These are phyloP conservation scores for Neoaliturus tenellus DNA, from an alignment of 2,888 invertebrate species.

Conservation along the genomic window DNA sequence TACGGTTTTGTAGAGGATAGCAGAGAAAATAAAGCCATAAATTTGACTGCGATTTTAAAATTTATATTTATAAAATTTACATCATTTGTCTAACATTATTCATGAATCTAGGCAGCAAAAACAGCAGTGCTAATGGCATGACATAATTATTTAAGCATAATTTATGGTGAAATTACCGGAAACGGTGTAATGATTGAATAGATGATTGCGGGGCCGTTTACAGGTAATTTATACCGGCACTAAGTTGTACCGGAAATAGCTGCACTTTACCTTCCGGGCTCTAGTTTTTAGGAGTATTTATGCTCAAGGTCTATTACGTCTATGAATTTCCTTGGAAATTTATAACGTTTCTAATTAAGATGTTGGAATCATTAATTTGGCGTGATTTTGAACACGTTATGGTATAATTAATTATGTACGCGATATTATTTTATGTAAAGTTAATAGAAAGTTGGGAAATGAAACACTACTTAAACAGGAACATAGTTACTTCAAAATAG, in stretches of 20 bases:
- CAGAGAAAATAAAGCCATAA: no score
- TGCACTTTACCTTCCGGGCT: slow-evolving; percentile 15
- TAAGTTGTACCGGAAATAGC: slow-evolving; percentile 30
- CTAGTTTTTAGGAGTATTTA: slow-evolving; percentile 24
- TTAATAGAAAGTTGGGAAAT: no score
- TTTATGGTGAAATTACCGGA: slow-evolving; percentile 36
- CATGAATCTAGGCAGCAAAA: slow-evolving; percentile 4
- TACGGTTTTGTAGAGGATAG: no score
- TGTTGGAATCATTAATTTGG: not conserved
- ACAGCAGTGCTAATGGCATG: slow-evolving; percentile 11
- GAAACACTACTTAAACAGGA: no score
- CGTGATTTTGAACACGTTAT: no score
- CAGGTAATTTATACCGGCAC: slow-evolving; percentile 21
- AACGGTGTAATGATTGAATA: slow-evolving; percentile 41
- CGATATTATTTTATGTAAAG: no score
- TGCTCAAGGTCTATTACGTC: slow-evolving; percentile 5
- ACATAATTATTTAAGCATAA: slow-evolving; percentile 16
- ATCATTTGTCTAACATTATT: not conserved
- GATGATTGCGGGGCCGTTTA: slow-evolving; percentile 22
- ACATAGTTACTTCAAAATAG: no score
- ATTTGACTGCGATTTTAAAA: no score
- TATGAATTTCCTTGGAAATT: no score
- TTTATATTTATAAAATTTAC: no score
- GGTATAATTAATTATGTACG: no score
- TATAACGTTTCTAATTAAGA: no score